phyloP scores from a whole-genome alignment of 2,113 vertebrate species.

The Gobio gobio region DNA sequence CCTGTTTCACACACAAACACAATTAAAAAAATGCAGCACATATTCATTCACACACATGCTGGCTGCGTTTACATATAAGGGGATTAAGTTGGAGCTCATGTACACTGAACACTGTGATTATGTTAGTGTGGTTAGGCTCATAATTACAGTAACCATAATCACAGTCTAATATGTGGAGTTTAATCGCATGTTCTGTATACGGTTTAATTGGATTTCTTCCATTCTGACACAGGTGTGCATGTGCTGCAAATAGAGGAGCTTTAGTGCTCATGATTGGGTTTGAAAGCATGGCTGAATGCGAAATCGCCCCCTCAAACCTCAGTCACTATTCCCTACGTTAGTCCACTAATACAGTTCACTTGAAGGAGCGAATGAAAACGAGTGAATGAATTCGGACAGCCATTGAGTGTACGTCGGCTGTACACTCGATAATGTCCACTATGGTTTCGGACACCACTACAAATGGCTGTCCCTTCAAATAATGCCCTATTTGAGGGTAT shows the following conservation, averaged over 20 bases:
- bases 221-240: not conserved
- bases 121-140: not conserved
- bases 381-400: too few species aligned
- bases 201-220: not conserved
- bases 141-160: conserved; percentile 8
- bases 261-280: not conserved
- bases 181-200: not conserved
- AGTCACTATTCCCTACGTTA: too few species aligned
- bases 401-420: too few species aligned
- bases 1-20: not conserved
- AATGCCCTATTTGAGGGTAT: too few species aligned
- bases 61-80: not conserved
- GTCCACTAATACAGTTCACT: too few species aligned
- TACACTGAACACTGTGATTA: conserved; percentile 16
- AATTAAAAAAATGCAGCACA: not conserved
- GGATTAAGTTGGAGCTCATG: conserved; percentile 17
- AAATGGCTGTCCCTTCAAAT: too few species aligned
- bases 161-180: conserved; percentile 1
- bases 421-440: too few species aligned
- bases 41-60: conserved; percentile 33
- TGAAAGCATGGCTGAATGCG: not conserved
- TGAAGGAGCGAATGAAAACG: too few species aligned
- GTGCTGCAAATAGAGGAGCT: not conserved
- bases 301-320: too few species aligned
- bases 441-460: too few species aligned